Percentiles rank a stretch among this genome's conserved stretches.
Conservation (phyloP, 2,797 vertebrate genomes). For the Antrozous pallidus region DNA sequence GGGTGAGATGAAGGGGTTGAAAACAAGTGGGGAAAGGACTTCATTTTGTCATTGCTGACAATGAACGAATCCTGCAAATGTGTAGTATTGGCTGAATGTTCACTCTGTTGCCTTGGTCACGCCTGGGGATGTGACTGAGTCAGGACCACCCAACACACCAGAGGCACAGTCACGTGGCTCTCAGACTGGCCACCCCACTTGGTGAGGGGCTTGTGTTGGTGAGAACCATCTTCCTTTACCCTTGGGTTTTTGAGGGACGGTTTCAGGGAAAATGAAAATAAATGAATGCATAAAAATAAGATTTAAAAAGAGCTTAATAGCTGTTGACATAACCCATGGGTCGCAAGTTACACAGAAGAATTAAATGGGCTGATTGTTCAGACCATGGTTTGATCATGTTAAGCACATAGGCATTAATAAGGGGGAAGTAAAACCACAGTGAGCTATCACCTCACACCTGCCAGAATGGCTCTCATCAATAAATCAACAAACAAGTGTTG, state of each 20-base stretch:
- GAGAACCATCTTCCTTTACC: background rate
- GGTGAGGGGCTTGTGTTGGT: background rate
- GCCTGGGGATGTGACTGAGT: background rate
- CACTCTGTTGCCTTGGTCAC: background rate
- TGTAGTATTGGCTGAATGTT: background rate
- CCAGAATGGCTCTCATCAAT: too few species aligned
- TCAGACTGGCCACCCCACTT: background rate
- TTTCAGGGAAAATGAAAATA: background rate
- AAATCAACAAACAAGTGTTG: too few species aligned
- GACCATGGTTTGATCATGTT: background rate
- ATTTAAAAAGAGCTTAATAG: background rate
- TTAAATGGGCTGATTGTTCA: background rate
- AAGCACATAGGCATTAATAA: background rate
- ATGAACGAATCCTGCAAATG: background rate
- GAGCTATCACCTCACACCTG: too few species aligned
- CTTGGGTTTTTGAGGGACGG: background rate
- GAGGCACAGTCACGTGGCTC: background rate
- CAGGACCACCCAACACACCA: background rate
- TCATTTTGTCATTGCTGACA: background rate
- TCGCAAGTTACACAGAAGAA: background rate
- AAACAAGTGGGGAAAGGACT: background rate
- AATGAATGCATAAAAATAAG: constrained; percentile 4
- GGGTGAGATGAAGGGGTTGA: background rate
- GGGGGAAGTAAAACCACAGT: background rate
- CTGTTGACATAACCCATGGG: background rate